Evolutionary conservation across 2,888 invertebrate genomes (phyloP).

Genomic region (Polymixis lichenea): DNA sequence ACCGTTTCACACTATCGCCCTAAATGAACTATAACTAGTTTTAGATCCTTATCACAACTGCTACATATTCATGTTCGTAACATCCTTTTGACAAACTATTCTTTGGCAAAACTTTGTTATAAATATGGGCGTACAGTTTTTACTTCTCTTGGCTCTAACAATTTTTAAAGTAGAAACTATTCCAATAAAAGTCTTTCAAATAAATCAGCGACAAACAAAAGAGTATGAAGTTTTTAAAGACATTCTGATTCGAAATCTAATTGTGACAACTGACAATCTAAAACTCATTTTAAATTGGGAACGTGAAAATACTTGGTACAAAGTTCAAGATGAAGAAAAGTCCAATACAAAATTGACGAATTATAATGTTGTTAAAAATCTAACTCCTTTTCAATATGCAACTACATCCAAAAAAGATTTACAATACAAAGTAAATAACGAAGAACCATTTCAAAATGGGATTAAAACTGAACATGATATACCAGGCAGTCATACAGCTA

Average conservation of each 20-base stretch:
- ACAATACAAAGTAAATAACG: neutral
- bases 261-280: constrained; percentile 70
- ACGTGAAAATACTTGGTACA: constrained; percentile 32
- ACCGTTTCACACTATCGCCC: constrained; percentile 46
- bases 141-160: constrained; percentile 16
- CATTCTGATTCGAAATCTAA: constrained; percentile 66
- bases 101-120: neutral
- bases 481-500: constrained; percentile 10
- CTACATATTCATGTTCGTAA: constrained; percentile 47
- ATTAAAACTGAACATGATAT: neutral
- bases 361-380: neutral
- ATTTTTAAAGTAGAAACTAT: constrained; percentile 9
- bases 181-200: constrained; percentile 28
- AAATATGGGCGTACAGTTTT: constrained; percentile 33
- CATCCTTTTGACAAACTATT: constrained; percentile 15
- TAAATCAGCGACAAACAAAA: constrained; percentile 40
- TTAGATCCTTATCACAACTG: constrained; percentile 27
- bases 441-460: neutral
- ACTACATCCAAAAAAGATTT: constrained; percentile 1
- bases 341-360: neutral
- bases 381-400: neutral
- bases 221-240: constrained; percentile 63
- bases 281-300: constrained; percentile 67
- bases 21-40: constrained; percentile 24
- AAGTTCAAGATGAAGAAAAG: constrained; percentile 9